Evolutionary conservation across 2,888 invertebrate species (phyloP).

Genomic region (Lasioglossum lativentre): DNA sequence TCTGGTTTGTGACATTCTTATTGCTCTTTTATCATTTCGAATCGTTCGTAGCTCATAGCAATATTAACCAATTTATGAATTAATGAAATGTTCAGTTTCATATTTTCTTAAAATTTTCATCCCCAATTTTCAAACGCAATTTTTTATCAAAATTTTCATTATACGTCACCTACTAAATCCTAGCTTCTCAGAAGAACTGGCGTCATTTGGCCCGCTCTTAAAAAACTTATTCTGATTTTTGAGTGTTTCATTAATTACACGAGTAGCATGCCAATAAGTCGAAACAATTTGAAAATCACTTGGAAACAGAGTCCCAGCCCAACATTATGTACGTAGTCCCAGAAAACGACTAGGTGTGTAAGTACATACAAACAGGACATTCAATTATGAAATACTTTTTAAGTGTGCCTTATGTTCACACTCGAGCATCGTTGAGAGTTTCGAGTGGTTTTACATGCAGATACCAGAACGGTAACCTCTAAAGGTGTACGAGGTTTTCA

Average conservation of each 20-base stretch:
- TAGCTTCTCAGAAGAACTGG: too few species aligned
- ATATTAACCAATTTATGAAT: neutral
- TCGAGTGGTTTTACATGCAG: constrained; percentile 12
- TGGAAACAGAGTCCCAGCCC: too few species aligned
- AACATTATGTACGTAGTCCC: neutral
- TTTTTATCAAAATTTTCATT: too few species aligned
- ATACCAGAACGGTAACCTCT: neutral
- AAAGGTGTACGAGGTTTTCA: neutral
- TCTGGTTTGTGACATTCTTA: neutral
- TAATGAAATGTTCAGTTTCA: too few species aligned
- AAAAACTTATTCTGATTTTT: too few species aligned
- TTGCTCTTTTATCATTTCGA: neutral
- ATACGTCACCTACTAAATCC: too few species aligned
- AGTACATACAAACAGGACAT: neutral
- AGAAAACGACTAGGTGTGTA: neutral
- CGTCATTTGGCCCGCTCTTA: too few species aligned
- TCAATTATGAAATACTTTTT: constrained; percentile 17
- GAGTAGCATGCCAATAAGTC: neutral
- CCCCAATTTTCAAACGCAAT: too few species aligned
- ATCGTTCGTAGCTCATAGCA: neutral
- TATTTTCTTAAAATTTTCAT: too few species aligned
- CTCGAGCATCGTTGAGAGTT: constrained; percentile 8
- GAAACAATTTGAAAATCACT: neutral
- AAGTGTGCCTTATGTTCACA: neutral
- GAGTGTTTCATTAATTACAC: too few species aligned